These are phyloP conservation scores for Aurelia aurita DNA, from an alignment of 30 jellyfish, hydroid and myxozoan genomes.

Conservation along the genomic window DNA sequence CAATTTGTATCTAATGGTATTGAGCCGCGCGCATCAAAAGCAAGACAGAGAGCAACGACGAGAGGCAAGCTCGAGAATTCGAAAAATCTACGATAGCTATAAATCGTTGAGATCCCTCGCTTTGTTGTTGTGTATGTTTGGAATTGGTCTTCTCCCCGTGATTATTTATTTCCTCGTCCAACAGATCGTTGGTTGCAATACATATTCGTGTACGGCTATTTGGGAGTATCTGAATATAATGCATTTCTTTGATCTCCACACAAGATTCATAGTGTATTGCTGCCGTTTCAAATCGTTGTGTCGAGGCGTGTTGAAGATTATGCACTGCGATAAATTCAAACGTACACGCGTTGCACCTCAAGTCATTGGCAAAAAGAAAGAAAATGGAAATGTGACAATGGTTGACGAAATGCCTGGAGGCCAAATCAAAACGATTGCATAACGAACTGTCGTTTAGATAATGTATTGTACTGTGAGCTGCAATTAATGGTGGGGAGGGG, in stretches of 20 bases:
- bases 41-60: conserved; percentile 45
- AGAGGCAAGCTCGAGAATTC: conserved; percentile 25
- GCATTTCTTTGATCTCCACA: conserved; percentile 45
- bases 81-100: conserved; percentile 51
- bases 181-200: conserved; percentile 28
- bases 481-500: not conserved
- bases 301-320: conserved; percentile 20
- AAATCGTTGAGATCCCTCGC: conserved; percentile 50
- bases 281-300: conserved; percentile 61
- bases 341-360: conserved; percentile 37
- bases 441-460: not conserved
- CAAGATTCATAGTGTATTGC: conserved; percentile 66
- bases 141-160: conserved; percentile 70
- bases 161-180: conserved; percentile 11
- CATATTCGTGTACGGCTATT: conserved; percentile 22
- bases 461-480: too few relatives aligned
- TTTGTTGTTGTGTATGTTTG: conserved; percentile 59
- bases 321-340: conserved; percentile 30
- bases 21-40: conserved; percentile 50
- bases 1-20: conserved; percentile 49
- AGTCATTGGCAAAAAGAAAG: conserved; percentile 3
- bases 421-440: not conserved
- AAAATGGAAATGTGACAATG: conserved; percentile 57
- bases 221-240: conserved; percentile 64
- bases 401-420: conserved; percentile 30